phyloP scores from a whole-genome alignment of 2,113 vertebrate genomes.

The Fulmarus glacialis region DNA sequence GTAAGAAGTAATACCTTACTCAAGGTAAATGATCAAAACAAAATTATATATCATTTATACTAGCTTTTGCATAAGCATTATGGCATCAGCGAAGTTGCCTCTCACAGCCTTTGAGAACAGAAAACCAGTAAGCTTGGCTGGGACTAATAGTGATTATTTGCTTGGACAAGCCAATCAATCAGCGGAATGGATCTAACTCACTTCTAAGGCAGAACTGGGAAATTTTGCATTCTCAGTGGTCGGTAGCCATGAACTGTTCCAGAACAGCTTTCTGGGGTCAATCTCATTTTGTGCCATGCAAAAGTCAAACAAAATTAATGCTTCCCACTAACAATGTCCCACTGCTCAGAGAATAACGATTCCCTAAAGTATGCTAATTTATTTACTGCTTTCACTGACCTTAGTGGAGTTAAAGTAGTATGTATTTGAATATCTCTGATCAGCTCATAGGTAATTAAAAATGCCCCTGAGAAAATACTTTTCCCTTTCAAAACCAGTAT shows the following conservation, averaged over 20 bases:
- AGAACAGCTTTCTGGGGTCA: background rate
- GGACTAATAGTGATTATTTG: background rate
- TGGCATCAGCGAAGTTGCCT: background rate
- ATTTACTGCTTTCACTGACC: background rate
- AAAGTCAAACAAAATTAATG: slow-evolving; percentile 9
- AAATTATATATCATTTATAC: background rate
- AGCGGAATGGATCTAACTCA: background rate
- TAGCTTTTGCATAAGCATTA: background rate
- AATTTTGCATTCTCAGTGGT: slow-evolving; percentile 20
- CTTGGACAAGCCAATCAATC: background rate
- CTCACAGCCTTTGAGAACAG: background rate
- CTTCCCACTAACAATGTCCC: background rate
- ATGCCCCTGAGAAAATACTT: background rate
- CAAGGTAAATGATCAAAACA: background rate
- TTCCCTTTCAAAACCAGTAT: background rate
- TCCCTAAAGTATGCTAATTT: background rate
- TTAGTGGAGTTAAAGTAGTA: background rate
- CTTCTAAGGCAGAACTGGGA: background rate
- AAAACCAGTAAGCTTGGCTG: background rate
- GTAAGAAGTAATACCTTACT: background rate
- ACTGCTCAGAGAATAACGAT: background rate
- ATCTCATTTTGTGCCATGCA: background rate
- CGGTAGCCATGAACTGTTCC: background rate
- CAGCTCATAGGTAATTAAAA: background rate
- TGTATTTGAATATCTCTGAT: background rate